Percentiles rank a stretch among this genome's conserved stretches.
phyloP scores from a whole-genome alignment of 2,888 invertebrate species.

The Taenaris catops region DNA sequence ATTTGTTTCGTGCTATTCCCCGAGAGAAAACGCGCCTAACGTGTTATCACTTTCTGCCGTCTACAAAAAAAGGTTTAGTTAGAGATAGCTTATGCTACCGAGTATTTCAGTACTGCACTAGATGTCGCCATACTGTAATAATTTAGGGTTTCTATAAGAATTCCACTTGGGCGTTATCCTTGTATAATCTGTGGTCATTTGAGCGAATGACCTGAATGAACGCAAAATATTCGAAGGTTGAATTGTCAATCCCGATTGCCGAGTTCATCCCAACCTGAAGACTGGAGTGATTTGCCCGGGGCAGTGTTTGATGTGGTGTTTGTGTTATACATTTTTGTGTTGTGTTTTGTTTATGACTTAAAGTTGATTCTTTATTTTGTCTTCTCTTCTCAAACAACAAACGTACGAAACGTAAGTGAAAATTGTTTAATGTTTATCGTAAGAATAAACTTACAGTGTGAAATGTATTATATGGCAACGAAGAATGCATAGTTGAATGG shows the following conservation, averaged over 20 bases:
- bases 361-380: slow-evolving; percentile 31
- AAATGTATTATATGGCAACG: too few relatives aligned
- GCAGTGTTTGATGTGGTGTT: slow-evolving; percentile 17
- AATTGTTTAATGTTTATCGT: slow-evolving; percentile 11
- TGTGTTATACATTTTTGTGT: slow-evolving; percentile 38
- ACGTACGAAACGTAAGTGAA: slow-evolving; percentile 42
- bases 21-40: neutral
- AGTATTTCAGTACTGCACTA: neutral
- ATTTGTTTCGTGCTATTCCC: neutral
- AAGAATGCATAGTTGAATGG: too few relatives aligned
- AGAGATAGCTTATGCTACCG: neutral
- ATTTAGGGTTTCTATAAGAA: slow-evolving; percentile 1
- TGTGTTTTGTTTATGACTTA: slow-evolving; percentile 55
- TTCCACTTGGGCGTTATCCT: slow-evolving; percentile 18
- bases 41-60: neutral
- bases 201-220: slow-evolving; percentile 20
- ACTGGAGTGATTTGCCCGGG: slow-evolving; percentile 14
- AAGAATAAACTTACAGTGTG: too few relatives aligned
- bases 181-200: slow-evolving; percentile 15
- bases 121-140: slow-evolving; percentile 7
- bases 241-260: slow-evolving; percentile 14
- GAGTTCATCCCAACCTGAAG: slow-evolving; percentile 5
- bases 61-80: neutral
- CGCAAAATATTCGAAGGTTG: slow-evolving; percentile 4
- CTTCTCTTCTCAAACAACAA: slow-evolving; percentile 20